Conservation (phyloP, 1,140 invertebrate species). For the Dinothrombium tinctorium region DNA sequence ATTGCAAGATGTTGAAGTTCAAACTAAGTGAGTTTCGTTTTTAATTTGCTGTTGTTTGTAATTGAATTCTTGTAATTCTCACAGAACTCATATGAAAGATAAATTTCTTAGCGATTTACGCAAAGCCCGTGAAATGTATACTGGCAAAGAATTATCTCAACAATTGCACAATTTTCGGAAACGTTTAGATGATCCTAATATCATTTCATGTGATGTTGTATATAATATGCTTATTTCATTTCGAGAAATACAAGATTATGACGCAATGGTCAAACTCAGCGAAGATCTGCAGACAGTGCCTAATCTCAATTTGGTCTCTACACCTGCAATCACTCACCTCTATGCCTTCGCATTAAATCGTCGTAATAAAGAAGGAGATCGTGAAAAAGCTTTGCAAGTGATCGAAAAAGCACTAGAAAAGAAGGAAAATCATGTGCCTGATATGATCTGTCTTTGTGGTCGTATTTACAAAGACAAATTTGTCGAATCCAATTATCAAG, state of each 20-base stretch:
- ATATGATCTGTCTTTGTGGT: conserved; percentile 94
- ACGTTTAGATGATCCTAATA: conserved; percentile 83
- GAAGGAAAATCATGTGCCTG: conserved; percentile 70
- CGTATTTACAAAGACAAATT: conserved; percentile 98
- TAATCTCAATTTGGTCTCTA: conserved; percentile 65
- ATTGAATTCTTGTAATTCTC: conserved; percentile 1
- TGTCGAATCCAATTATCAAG: conserved; percentile 75
- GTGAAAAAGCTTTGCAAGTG: conserved; percentile 72
- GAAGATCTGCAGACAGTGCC: conserved; percentile 83
- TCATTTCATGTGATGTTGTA: conserved; percentile 78
- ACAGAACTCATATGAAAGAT: conserved; percentile 84
- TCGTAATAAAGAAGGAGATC: conserved; percentile 73
- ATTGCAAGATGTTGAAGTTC: conserved; percentile 76
- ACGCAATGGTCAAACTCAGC: conserved; percentile 90
- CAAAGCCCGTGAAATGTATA: conserved; percentile 65
- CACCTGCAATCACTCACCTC: conserved; percentile 65
- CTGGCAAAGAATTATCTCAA: conserved; percentile 58
- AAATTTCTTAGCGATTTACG: conserved; percentile 85
- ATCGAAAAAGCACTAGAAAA: conserved; percentile 71
- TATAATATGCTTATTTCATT: conserved; percentile 77
- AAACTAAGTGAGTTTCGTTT: conserved; percentile 60
- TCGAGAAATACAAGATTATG: conserved; percentile 83
- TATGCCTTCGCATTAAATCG: conserved; percentile 94
- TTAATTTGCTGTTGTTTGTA: no score
- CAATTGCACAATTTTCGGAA: conserved; percentile 69